Percentiles rank a stretch among this genome's conserved stretches.
These are phyloP conservation scores for Heliopora coerulea DNA, from an alignment of 92 coral and sea anemone genomes.

Conservation along the genomic window DNA sequence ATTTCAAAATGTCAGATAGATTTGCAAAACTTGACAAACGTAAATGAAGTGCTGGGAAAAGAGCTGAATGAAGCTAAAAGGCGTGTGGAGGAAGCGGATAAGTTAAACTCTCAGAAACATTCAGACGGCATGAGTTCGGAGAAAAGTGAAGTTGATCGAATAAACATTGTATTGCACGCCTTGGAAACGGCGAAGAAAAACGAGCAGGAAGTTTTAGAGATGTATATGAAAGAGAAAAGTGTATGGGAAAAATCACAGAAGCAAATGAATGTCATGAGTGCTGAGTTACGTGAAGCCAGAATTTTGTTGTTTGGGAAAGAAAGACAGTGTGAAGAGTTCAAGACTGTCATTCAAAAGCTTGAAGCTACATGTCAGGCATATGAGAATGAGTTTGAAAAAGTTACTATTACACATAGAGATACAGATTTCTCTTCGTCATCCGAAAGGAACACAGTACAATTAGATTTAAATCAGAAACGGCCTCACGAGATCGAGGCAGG, in stretches of 20 bases:
- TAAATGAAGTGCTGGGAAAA: not conserved
- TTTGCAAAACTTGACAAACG: not conserved
- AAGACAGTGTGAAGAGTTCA: not conserved
- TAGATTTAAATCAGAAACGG: not conserved
- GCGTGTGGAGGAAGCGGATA: not conserved
- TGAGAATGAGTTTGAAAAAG: slow-evolving; percentile 20
- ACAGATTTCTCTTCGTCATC: not conserved
- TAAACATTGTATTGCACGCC: not conserved
- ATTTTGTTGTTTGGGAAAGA: not conserved
- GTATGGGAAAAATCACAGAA: not conserved
- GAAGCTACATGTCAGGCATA: slow-evolving; percentile 15
- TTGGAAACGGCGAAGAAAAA: not conserved
- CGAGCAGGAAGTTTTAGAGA: not conserved
- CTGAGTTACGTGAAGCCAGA: not conserved
- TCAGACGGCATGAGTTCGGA: not conserved
- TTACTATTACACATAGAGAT: not conserved
- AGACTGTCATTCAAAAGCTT: slow-evolving; percentile 13
- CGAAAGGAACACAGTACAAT: not conserved
- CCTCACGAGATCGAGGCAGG: too few relatives aligned
- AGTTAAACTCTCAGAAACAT: not conserved
- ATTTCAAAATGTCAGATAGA: not conserved
- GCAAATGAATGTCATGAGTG: not conserved
- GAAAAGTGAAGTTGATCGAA: not conserved
- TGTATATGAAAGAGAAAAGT: not conserved
- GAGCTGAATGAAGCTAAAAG: not conserved